Evolutionary conservation across 2,888 invertebrate genomes (phyloP).

Genomic region (Ramazzottius varieornatus): DNA sequence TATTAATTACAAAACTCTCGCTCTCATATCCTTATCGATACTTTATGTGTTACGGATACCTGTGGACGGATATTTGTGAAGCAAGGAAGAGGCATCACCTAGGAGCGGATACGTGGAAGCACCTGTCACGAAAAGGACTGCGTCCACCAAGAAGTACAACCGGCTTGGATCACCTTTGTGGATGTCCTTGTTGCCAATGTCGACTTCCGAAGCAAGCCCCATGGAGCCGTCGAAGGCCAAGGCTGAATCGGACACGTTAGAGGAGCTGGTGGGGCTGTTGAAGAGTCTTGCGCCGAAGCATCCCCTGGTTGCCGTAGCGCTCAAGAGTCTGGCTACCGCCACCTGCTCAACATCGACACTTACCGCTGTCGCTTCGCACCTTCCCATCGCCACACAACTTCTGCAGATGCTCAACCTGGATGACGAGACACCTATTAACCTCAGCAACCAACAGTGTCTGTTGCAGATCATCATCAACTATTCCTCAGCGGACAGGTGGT

Average conservation of each 20-base stretch:
- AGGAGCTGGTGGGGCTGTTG: background rate
- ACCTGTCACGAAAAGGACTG: too few species aligned
- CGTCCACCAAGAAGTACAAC: too few species aligned
- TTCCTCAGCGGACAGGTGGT: background rate
- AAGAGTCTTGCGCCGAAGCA: background rate
- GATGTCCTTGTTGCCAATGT: too few species aligned
- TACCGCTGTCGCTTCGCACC: background rate
- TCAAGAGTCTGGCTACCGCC: background rate
- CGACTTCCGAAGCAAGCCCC: too few species aligned
- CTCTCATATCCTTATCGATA: too few species aligned
- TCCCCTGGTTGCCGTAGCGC: background rate
- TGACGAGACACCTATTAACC: background rate
- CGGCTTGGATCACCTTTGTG: too few species aligned
- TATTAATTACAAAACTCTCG: too few species aligned
- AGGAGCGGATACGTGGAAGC: too few species aligned
- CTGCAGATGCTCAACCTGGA: background rate
- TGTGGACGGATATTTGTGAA: too few species aligned
- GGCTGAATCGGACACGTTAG: background rate
- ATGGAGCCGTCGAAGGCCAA: background rate
- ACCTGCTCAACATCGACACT: background rate
- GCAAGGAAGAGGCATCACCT: too few species aligned
- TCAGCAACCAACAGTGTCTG: background rate
- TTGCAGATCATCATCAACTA: background rate
- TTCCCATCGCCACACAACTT: background rate
- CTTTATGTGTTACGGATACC: too few species aligned